A percentile compares a stretch with the other conserved stretches of the same genome.
Evolutionary conservation across 2,113 vertebrate genomes (phyloP).

Genomic region (Pipa parva): DNA sequence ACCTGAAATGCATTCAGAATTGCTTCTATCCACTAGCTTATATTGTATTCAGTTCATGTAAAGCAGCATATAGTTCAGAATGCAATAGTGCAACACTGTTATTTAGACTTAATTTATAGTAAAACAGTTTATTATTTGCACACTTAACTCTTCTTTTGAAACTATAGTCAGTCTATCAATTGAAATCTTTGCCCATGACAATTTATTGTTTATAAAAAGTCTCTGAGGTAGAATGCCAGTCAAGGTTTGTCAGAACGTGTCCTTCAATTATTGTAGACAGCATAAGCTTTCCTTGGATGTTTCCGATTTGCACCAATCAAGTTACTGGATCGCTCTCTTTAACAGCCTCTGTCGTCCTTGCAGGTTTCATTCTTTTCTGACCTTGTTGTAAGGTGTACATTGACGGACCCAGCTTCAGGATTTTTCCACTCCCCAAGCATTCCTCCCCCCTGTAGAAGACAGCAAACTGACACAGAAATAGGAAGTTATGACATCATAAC

Average conservation of each 20-base stretch:
- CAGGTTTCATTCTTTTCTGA: slow-evolving; percentile 39
- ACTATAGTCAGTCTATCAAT: too few relatives aligned
- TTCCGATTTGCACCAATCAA: not conserved
- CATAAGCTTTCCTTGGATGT: not conserved
- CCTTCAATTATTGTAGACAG: slow-evolving; percentile 14
- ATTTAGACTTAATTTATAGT: too few relatives aligned
- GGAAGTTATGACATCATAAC: too few relatives aligned
- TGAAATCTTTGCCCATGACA: too few relatives aligned
- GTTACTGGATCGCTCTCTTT: slow-evolving; percentile 51
- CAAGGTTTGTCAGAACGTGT: slow-evolving; percentile 33
- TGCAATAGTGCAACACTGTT: too few relatives aligned
- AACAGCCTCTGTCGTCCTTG: slow-evolving; percentile 19
- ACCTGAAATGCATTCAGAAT: too few relatives aligned
- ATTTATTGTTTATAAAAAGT: slow-evolving; percentile 16
- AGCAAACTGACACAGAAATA: slow-evolving; percentile 73
- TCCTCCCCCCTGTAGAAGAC: slow-evolving; percentile 90
- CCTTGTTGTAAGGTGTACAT: slow-evolving; percentile 72
- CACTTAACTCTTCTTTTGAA: too few relatives aligned
- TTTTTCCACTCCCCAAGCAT: slow-evolving; percentile 93
- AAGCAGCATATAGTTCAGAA: too few relatives aligned
- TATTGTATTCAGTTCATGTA: too few relatives aligned
- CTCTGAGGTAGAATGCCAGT: slow-evolving; percentile 18
- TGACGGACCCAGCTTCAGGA: slow-evolving; percentile 80
- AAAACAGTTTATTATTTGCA: too few relatives aligned
- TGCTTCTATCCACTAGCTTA: too few relatives aligned